These are phyloP conservation scores for Eilema sororculum DNA, from an alignment of 2,888 invertebrate genomes.

Conservation along the genomic window DNA sequence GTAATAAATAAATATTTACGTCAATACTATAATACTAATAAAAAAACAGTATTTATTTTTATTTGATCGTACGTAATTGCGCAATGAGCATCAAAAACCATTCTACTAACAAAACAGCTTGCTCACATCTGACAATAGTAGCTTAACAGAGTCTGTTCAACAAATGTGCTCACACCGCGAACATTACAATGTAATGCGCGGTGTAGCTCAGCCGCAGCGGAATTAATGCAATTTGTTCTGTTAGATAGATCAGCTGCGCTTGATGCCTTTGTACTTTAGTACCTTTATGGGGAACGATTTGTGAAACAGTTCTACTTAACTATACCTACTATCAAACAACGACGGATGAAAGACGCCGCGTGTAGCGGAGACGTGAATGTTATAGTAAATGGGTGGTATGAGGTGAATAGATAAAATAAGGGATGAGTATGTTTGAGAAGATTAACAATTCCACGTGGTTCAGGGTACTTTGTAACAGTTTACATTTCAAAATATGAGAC, in stretches of 20 bases:
- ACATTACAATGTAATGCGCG: constrained; percentile 10
- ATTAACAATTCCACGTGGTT: too few species aligned
- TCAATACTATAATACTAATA: too few species aligned
- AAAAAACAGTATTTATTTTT: not conserved
- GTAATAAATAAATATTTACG: too few species aligned
- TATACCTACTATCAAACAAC: not conserved
- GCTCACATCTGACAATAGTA: not conserved
- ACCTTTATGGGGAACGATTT: constrained; percentile 6
- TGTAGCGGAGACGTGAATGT: too few species aligned
- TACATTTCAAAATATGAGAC: too few species aligned
- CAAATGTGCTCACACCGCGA: constrained; percentile 8
- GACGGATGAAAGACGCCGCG: not conserved
- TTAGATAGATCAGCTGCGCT: constrained; percentile 8
- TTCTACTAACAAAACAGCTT: not conserved
- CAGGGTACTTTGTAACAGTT: too few species aligned
- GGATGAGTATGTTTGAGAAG: too few species aligned
- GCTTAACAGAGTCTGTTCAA: constrained; percentile 10
- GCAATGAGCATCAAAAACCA: not conserved
- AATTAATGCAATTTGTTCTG: constrained; percentile 26
- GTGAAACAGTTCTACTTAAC: not conserved
- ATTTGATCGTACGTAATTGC: not conserved
- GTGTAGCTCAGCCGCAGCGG: constrained; percentile 13
- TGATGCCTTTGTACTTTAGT: constrained; percentile 3
- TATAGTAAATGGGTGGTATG: not conserved
- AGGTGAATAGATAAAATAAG: not conserved